Evolutionary conservation across 2,113 vertebrate species (phyloP), one percentile per base, ranked within the genome.

Genomic region (Nyctibius bracteatus): DNA sequence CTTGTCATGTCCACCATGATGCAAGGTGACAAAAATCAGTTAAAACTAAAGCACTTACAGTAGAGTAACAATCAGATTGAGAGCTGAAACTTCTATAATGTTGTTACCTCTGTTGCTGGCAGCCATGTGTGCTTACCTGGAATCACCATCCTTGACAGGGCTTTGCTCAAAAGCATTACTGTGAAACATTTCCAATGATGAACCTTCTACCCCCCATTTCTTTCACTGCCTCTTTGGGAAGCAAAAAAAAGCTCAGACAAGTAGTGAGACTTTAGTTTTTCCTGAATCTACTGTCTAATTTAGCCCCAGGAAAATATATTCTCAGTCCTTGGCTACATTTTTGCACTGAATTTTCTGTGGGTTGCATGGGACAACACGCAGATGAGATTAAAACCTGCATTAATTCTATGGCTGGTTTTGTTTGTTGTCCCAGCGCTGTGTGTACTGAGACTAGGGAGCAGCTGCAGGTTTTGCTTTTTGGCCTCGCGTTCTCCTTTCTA

Each of bases 251-350:
- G 8, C 6, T 70, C 35, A 68, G 31, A 44, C 3, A 41, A 62
- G 4, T 2, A 63, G 6, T 6, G 9, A 77, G 5, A 41, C 8
- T 55, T 54, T 3, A 30, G 2, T 21, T 88, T 80, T 72, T 39
- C n/a, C 25, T 31, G 30, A 66, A 74, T 20, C 10, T 0, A 0
- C 19, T 28, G 5, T 3, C 10, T 0, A 0, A 44, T 63, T 52
- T 84, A 75, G 20, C 39, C 11, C 5, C 16, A 52, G 35, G 10
- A 72, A 86, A 74, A 67, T 6, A 16, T 17, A 33, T 51, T 58
- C 15, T 66, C 4, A 2, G 7, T 44, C 25, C 18, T 41, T 33
- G 33, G 9, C 33, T 28, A 13, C 14, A 13, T 33, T 37, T 47
- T 70, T 70, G 27, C 27, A 10, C 28, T 14, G 33, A 37, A 39